Conservation (phyloP, 2,113 vertebrate genomes). For the Petrocephalus zakoni region DNA sequence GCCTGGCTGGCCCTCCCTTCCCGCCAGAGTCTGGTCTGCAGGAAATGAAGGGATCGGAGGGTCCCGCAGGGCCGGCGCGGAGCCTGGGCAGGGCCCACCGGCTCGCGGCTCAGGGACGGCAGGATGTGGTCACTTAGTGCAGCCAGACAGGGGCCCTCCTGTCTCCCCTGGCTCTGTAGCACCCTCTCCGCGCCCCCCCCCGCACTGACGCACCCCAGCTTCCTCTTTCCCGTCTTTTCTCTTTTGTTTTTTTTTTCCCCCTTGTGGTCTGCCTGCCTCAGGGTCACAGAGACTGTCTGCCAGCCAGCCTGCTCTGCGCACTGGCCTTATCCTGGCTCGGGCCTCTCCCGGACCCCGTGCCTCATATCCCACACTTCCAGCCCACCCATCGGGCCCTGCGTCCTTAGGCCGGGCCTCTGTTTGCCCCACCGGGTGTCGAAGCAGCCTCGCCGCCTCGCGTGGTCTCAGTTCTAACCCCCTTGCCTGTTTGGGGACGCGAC, state of each 20-base stretch:
- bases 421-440: background rate
- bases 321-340: background rate
- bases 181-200: background rate
- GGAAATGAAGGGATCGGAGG: conserved; percentile 30
- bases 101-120: conserved; percentile 13
- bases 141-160: conserved; percentile 19
- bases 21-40: conserved; percentile 21
- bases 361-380: too few relatives aligned
- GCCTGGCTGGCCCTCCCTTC: background rate
- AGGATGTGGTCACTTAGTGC: conserved; percentile 25
- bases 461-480: background rate
- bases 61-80: background rate
- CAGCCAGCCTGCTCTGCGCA: background rate
- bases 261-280: background rate
- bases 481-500: background rate
- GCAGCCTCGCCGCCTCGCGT: background rate
- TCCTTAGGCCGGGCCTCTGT: background rate
- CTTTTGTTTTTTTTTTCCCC: background rate
- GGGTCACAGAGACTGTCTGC: background rate
- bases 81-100: background rate
- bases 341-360: background rate
- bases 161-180: conserved; percentile 5
- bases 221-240: background rate
- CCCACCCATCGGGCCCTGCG: too few relatives aligned
- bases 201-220: background rate